phyloP scores from a whole-genome alignment of 1,140 invertebrate genomes.

The Euura lappo region DNA sequence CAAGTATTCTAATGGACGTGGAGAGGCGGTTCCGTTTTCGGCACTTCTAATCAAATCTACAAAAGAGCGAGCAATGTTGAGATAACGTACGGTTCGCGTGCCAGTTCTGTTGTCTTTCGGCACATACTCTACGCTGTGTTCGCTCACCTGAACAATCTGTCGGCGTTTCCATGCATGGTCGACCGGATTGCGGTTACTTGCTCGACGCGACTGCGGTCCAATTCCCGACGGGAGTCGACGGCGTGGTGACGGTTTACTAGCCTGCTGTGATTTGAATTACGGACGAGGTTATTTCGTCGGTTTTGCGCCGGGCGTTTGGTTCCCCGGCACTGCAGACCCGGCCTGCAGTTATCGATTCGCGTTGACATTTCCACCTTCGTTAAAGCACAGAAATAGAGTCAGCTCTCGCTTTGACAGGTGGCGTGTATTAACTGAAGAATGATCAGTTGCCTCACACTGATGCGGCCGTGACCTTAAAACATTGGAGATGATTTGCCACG shows the following conservation, averaged over 20 bases:
- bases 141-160: not conserved
- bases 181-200: not conserved
- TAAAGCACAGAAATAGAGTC: not conserved
- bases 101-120: not conserved
- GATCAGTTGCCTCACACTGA: not conserved
- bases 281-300: not conserved
- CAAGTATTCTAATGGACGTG: no score
- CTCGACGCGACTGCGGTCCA: not conserved
- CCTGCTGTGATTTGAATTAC: not conserved
- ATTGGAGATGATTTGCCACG: not conserved
- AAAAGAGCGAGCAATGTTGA: not conserved
- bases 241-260: not conserved
- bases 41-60: not conserved
- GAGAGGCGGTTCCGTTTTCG: no score
- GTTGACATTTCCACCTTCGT: not conserved
- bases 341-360: not conserved
- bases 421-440: not conserved
- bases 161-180: not conserved
- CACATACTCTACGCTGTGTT: not conserved
- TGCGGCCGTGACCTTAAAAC: not conserved
- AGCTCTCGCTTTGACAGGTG: not conserved
- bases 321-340: not conserved
- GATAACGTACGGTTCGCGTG: slow-evolving; percentile 1
- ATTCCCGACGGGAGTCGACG: not conserved
- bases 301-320: not conserved